These are phyloP conservation scores for Belgica antarctica DNA, from an alignment of 2,888 invertebrate species.

Conservation along the genomic window DNA sequence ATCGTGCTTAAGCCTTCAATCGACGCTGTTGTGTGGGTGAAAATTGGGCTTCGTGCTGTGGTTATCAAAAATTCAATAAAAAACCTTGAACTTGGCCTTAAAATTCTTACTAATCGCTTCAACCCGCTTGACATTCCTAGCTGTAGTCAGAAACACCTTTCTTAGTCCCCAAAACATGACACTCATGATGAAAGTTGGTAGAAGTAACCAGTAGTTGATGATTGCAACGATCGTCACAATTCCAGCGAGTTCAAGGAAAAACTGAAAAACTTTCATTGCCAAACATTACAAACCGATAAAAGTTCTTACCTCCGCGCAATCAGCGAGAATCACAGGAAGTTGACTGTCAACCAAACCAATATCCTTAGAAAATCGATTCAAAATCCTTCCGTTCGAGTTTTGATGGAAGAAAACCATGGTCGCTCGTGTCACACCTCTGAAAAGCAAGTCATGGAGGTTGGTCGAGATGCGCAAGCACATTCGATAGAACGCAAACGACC, in stretches of 20 bases:
- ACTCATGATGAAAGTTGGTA: conserved; percentile 66
- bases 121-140: conserved; percentile 70
- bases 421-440: conserved; percentile 59
- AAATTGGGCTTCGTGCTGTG: conserved; percentile 69
- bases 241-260: conserved; percentile 68
- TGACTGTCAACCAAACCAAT: conserved; percentile 58
- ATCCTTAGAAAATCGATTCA: conserved; percentile 67
- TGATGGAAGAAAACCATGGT: conserved; percentile 64
- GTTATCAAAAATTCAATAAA: conserved; percentile 46
- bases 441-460: conserved; percentile 63
- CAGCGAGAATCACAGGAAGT: conserved; percentile 55
- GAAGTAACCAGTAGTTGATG: conserved; percentile 67
- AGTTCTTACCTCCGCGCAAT: conserved; percentile 58
- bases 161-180: conserved; percentile 68
- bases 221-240: conserved; percentile 69
- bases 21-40: conserved; percentile 69
- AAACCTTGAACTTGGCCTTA: too few relatives aligned
- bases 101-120: conserved; percentile 74
- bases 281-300: conserved; percentile 28
- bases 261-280: conserved; percentile 53
- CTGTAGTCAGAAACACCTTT: conserved; percentile 70
- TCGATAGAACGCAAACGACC: conserved; percentile 56
- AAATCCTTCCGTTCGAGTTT: conserved; percentile 60
- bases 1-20: conserved; percentile 73
- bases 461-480: conserved; percentile 60